Evolutionary conservation across 2,113 vertebrate genomes (phyloP).

Genomic region (Platanista minor): DNA sequence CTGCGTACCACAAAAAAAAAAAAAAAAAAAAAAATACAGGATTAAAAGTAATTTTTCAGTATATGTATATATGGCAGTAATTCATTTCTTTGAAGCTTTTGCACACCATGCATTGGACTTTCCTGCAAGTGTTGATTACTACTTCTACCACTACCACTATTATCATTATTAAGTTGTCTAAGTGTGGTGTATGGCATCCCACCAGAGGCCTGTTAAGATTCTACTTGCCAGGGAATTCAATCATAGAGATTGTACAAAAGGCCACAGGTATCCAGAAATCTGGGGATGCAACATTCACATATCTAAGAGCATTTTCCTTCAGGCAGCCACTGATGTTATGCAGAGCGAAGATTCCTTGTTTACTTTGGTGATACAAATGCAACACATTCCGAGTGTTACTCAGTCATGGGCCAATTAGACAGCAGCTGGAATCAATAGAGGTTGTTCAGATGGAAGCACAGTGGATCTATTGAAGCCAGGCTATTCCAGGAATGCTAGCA

Average conservation of each 20-base stretch:
- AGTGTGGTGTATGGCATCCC: background rate
- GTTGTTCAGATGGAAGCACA: background rate
- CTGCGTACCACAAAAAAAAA: too few species aligned
- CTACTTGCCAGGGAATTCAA: constrained; percentile 27
- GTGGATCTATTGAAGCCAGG: background rate
- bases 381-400: background rate
- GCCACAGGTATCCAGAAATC: constrained; percentile 34
- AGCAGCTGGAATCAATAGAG: constrained; percentile 36
- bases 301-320: background rate
- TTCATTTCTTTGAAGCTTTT: background rate
- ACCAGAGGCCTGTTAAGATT: background rate
- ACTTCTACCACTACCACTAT: background rate
- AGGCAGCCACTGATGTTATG: background rate
- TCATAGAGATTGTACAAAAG: background rate
- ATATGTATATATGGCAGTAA: background rate
- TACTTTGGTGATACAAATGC: constrained; percentile 29
- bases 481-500: background rate
- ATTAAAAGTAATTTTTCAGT: background rate
- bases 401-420: constrained; percentile 20
- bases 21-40: too few species aligned
- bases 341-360: background rate
- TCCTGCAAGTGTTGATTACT: background rate
- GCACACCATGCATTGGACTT: background rate
- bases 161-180: background rate
- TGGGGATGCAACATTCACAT: background rate